Evolutionary conservation across 2,888 invertebrate species (phyloP), one percentile per base, ranked within the genome.

Genomic region (Sphaerophoria rueppellii): DNA sequence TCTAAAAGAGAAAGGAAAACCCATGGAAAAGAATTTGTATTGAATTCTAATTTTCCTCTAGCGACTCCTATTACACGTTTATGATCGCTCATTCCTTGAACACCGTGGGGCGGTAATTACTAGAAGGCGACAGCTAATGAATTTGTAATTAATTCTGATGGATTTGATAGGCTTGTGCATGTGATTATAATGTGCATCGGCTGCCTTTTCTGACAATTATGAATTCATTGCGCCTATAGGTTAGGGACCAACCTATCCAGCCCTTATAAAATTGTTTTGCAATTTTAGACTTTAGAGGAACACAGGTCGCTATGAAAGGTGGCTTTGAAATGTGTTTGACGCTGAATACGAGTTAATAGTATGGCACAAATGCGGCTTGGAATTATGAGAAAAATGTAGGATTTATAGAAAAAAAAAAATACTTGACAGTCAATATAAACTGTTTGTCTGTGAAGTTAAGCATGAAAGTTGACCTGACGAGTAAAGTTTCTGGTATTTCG

Each of bases 61-160:
- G 2, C 12, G 12, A 0, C 43, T 43, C 43, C 43, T 12, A 11
- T 12, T 43, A 11, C 12, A 16, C n/a, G 6, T 48, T 16, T 50
- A 16, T 50, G 16, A 3, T 16, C 7, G 9, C 7, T 16, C 9
- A 16, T 12, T 4, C 7, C 4, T 14, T 12, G n/a, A 35, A 50
- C 67, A 67, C 69, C 61, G 50, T 74, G 79, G 60, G 75, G 83
- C 69, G 83, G 83, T 83, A 83, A 83, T 83, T 83, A 80, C 83
- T 80, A 72, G 71, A 79, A 76, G 67, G 60, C 75, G 57, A 80
- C 83, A 72, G 35, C 61, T 76, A n/a, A 72, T 83, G 83, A 55
- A 83, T 83, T 72, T 72, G 61, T 61, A 83, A 72, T 76, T 34
- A 37, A 58, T 67, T 52, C n/a, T 52, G 65, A 60, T 63, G 54